Conservation (phyloP, 2,797 vertebrate genomes). For the Chlorospingus semifuscus region DNA sequence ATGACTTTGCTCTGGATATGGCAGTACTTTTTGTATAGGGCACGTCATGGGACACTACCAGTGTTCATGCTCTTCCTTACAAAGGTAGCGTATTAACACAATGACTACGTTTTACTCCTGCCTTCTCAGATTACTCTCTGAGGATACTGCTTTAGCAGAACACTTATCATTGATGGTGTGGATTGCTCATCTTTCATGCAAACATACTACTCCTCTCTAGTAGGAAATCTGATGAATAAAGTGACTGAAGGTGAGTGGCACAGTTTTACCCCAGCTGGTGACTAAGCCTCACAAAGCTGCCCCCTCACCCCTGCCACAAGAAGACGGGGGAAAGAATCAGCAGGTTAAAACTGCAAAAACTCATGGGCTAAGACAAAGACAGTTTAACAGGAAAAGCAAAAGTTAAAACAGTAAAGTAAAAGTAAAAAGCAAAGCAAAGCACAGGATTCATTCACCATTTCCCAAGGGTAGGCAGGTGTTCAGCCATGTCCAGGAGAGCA, state of each 20-base stretch:
- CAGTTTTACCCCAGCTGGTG: not conserved
- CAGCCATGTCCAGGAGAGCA: not conserved
- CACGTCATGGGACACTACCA: not conserved
- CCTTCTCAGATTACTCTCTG: not conserved
- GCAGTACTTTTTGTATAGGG: not conserved
- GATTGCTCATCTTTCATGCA: not conserved
- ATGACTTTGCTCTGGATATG: not conserved
- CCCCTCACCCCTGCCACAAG: rapidly evolving
- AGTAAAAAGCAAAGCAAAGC: not conserved
- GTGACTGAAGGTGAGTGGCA: not conserved
- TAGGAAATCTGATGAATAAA: not conserved
- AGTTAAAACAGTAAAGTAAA: not conserved
- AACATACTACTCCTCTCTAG: not conserved
- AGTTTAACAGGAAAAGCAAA: not conserved
- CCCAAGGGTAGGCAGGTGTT: not conserved
- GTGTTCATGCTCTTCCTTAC: not conserved
- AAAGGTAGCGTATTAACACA: not conserved
- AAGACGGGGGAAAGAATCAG: not conserved
- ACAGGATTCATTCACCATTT: not conserved
- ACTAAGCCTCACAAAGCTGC: not conserved
- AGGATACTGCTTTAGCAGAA: not conserved
- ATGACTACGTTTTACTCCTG: not conserved
- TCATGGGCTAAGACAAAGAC: not conserved
- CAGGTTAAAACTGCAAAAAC: not conserved
- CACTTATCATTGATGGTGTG: not conserved